Percentiles rank a stretch among this genome's conserved stretches.
Conservation (phyloP, 1,140 invertebrate genomes). For the Kradibia gibbosae region DNA sequence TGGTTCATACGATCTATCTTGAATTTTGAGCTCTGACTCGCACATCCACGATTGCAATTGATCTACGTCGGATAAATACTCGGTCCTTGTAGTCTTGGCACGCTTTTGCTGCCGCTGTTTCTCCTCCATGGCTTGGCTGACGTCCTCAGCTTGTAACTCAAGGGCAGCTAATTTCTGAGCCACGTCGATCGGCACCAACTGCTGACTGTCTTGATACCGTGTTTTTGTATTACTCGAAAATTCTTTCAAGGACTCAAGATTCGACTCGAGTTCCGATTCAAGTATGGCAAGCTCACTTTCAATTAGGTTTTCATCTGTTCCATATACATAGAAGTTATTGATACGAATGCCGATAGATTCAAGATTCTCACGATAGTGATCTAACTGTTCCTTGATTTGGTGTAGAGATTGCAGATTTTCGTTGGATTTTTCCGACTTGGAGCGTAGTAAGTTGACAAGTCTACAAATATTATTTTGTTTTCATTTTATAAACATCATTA, state of each 20-base stretch:
- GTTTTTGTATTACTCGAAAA: conserved; percentile 79
- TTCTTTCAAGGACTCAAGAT: conserved; percentile 76
- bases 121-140: conserved; percentile 86
- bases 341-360: conserved; percentile 77
- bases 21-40: conserved; percentile 85
- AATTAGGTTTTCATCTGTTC: conserved; percentile 76
- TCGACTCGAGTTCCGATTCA: conserved; percentile 71
- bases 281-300: conserved; percentile 73
- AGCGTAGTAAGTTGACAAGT: conserved; percentile 73
- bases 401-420: conserved; percentile 77
- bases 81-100: conserved; percentile 84
- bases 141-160: conserved; percentile 85
- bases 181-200: conserved; percentile 82
- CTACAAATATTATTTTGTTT: conserved; percentile 58
- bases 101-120: conserved; percentile 89
- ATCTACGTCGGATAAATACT: conserved; percentile 86
- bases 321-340: conserved; percentile 81
- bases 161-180: conserved; percentile 82
- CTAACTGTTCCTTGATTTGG: conserved; percentile 76
- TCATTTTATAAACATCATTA: neutral
- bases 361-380: conserved; percentile 77
- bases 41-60: conserved; percentile 87
- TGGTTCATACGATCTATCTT: conserved; percentile 86
- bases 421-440: conserved; percentile 75
- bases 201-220: conserved; percentile 78